Base-by-base conservation (phyloP, 2,797 vertebrate genomes). In the Sebastes vulpes region DNA sequence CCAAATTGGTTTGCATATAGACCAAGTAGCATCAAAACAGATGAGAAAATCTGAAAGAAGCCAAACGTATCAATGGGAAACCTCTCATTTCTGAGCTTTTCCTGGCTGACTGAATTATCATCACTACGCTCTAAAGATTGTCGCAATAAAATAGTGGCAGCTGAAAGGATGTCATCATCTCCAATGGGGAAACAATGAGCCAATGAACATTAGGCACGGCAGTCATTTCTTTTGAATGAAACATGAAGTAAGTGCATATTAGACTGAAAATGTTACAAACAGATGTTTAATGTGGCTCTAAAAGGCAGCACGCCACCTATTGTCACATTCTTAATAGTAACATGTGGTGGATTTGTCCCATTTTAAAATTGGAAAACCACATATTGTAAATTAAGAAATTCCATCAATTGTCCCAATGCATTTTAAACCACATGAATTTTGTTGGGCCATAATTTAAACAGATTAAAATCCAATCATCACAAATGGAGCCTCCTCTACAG, bases 211-310 rank as follows among this genome's bases (percentile, higher is more conserved):
- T 80, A 77, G 14, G 26, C 50, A 74, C 20, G n/a, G 53, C 69
- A 60, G 66, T 82, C 38, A 78, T 77, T 84, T 74, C 20, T 65
- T 78, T 67, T 78, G 54, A 82, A 65, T 82, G 72, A 82, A 77
- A 88, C 79, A 84, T 70, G 54, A 75, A 73, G 28, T 56, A 77
- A 72, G 52, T 38, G 63, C 52, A 56, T 53, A 54, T 69, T 58
- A 57, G 64, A 76, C 50, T 58, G 31, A 81, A 83, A 82, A 68
- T 65, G 72, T 56, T 66, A 20, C n/a, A 14, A 54, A 54, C 92
- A 92, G 91, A 92, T 92, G 89, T 87, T 87, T 82, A 78, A 90
- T 75, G 72, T 63, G 57, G 26, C 75, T 66, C 52, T 60, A 65
- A 84, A 80, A 72, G 48, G 58, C 29, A 42, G 18, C 57, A 77